Percentiles rank a stretch among this genome's conserved stretches.
Conservation (phyloP, 2,888 invertebrate genomes). For the Helicoverpa assulta region DNA sequence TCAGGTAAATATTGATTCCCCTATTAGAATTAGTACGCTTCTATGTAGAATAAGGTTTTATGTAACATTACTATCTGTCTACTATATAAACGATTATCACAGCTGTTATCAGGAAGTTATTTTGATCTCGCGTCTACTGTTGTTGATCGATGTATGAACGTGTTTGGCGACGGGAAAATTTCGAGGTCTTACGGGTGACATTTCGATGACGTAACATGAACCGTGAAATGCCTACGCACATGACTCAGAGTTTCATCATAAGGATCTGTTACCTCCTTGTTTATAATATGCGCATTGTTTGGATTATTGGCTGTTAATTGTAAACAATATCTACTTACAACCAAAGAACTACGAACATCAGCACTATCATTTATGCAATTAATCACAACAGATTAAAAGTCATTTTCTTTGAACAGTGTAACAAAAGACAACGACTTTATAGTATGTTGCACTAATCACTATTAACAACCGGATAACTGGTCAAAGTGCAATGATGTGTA, state of each 20-base stretch:
- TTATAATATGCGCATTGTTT: conserved; percentile 28
- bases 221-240: conserved; percentile 55
- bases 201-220: conserved; percentile 66
- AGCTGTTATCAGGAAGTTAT: conserved; percentile 66
- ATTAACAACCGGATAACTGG: conserved; percentile 38
- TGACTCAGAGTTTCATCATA: conserved; percentile 59
- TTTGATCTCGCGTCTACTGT: conserved; percentile 71
- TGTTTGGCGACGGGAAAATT: conserved; percentile 59
- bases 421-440: conserved; percentile 14
- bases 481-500: conserved; percentile 32
- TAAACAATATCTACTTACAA: not conserved
- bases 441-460: conserved; percentile 21
- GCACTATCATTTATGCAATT: not conserved
- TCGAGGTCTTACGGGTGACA: conserved; percentile 67
- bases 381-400: not conserved
- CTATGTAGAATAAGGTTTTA: conserved; percentile 24
- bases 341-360: conserved; percentile 1
- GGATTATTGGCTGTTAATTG: not conserved
- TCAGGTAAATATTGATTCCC: conserved; percentile 75
- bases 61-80: conserved; percentile 25
- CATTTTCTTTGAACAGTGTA: not conserved
- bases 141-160: conserved; percentile 77
- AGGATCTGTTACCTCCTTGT: conserved; percentile 44
- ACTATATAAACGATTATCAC: conserved; percentile 40
- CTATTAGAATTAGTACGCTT: conserved; percentile 10